Evolutionary conservation across 2,888 invertebrate species (phyloP).

Genomic region (Agriotes lineatus): DNA sequence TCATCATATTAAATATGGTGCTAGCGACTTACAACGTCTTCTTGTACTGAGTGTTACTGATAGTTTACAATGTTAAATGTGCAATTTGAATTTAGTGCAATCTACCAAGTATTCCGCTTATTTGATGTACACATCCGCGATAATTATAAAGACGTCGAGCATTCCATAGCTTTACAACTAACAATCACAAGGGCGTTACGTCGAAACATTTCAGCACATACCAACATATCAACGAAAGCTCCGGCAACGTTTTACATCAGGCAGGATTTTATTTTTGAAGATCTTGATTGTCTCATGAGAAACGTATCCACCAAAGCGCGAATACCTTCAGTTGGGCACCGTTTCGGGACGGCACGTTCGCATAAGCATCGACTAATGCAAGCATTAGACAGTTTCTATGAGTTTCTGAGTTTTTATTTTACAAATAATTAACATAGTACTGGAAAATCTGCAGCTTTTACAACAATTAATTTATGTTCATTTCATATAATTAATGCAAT

Average conservation of each 20-base stretch:
- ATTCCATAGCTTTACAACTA: constrained; percentile 12
- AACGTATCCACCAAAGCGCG: constrained; percentile 32
- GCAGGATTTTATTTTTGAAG: constrained; percentile 47
- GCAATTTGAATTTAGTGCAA: constrained; percentile 54
- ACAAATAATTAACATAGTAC: too few species aligned
- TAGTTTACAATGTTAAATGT: constrained; percentile 51
- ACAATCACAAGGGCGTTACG: constrained; percentile 1
- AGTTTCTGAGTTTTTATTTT: background rate
- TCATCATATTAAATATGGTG: constrained; percentile 63
- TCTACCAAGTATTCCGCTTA: constrained; percentile 45
- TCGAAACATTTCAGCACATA: constrained; percentile 24
- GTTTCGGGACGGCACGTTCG: too few species aligned
- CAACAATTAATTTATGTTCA: too few species aligned
- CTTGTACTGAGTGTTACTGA: constrained; percentile 44
- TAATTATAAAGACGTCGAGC: constrained; percentile 13
- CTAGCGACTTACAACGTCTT: constrained; percentile 47
- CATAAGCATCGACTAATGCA: background rate
- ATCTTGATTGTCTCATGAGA: constrained; percentile 49
- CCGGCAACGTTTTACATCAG: constrained; percentile 37
- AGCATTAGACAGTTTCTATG: background rate
- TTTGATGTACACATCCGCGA: constrained; percentile 34
- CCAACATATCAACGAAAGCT: constrained; percentile 41
- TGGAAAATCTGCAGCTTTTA: too few species aligned
- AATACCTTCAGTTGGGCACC: constrained; percentile 34
- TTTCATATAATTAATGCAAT: background rate